A percentile compares a stretch with the other conserved stretches of the same genome.
Evolutionary conservation across 2,888 invertebrate genomes (phyloP).

Genomic region (Limnephilus rhombicus): DNA sequence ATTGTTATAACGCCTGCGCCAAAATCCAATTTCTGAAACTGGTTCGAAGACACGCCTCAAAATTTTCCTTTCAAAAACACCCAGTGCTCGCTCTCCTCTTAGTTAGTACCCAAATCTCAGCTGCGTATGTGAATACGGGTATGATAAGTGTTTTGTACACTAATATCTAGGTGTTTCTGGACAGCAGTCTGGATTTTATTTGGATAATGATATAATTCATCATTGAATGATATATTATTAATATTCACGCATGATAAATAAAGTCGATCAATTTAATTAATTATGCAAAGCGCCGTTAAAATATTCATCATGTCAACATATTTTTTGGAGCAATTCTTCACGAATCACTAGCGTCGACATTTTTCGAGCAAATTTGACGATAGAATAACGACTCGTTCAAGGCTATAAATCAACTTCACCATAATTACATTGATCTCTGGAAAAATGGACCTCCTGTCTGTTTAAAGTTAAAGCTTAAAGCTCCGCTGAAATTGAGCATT

Average conservation of each 20-base stretch:
- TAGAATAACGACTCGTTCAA: constrained; percentile 9
- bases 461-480: background rate
- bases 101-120: no score
- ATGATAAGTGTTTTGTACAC: no score
- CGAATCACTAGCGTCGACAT: constrained; percentile 5
- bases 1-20: no score
- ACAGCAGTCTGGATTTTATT: no score
- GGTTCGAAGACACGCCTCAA: no score
- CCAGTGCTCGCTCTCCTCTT: no score
- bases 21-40: no score
- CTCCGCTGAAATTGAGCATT: background rate
- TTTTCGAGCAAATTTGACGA: constrained; percentile 8
- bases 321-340: constrained; percentile 7
- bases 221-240: background rate
- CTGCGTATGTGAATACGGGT: no score
- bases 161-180: no score
- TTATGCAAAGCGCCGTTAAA: background rate
- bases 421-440: constrained; percentile 33
- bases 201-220: no score
- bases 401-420: constrained; percentile 39
- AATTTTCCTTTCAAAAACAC: no score
- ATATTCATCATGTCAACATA: constrained; percentile 15
- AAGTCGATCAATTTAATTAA: background rate
- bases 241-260: background rate
- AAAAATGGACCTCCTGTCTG: background rate